phyloP scores from a whole-genome alignment of 2,888 invertebrate genomes.

The Protonemura montana region DNA sequence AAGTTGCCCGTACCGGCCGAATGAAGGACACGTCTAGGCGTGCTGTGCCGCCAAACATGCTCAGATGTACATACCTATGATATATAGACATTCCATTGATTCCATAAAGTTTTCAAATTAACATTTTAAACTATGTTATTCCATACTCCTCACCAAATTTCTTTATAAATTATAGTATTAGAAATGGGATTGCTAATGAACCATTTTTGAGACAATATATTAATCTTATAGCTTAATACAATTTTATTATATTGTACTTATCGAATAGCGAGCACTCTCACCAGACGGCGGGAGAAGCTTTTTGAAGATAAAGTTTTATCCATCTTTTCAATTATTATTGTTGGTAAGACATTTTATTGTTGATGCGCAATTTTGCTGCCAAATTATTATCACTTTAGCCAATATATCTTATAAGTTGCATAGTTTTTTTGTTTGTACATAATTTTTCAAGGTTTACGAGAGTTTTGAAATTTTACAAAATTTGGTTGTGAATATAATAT shows the following conservation, averaged over 20 bases:
- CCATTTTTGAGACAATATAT: conserved; percentile 39
- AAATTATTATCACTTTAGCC: conserved; percentile 14
- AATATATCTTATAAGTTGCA: background rate
- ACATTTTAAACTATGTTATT: conserved; percentile 44
- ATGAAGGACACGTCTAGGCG: background rate
- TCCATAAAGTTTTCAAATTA: conserved; percentile 44
- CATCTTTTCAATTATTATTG: conserved; percentile 25
- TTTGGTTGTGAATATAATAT: conserved; percentile 39
- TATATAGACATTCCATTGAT: conserved; percentile 41
- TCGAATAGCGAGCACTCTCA: conserved; percentile 9
- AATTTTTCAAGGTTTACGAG: conserved; percentile 21
- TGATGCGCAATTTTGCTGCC: conserved; percentile 16
- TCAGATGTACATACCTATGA: conserved; percentile 39
- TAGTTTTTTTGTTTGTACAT: conserved; percentile 15
- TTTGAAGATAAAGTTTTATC: conserved; percentile 28
- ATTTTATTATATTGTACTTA: conserved; percentile 20
- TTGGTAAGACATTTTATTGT: conserved; percentile 18
- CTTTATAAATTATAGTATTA: conserved; percentile 45
- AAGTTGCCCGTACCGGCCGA: background rate
- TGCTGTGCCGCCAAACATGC: conserved; percentile 43
- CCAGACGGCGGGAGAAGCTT: background rate
- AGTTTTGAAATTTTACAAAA: conserved; percentile 28
- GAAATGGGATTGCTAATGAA: conserved; percentile 38
- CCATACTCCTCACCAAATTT: conserved; percentile 43
- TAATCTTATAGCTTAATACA: conserved; percentile 26